A percentile compares a stretch with the other conserved stretches of the same genome.
phyloP scores from a whole-genome alignment of 2,113 vertebrate species.

The Anas platyrhynchos region DNA sequence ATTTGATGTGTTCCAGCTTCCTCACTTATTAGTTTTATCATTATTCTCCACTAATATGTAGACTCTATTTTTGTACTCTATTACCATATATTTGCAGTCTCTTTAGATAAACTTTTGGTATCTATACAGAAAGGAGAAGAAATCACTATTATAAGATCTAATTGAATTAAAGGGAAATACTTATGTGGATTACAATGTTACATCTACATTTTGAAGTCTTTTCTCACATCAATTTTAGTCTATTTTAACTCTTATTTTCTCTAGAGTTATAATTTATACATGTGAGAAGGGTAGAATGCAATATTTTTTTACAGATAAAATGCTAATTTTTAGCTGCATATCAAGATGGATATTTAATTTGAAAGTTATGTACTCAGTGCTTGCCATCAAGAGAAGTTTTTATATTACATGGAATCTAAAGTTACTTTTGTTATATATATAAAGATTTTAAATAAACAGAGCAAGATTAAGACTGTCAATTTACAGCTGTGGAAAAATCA shows the following conservation, averaged over 20 bases:
- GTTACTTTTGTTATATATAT: neutral
- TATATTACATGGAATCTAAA: neutral
- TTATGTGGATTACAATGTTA: neutral
- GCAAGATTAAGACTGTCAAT: neutral
- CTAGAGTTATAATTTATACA: neutral
- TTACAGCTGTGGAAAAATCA: neutral
- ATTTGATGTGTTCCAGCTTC: constrained; percentile 27
- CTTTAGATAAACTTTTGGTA: neutral
- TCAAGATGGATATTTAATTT: neutral
- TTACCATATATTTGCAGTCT: constrained; percentile 40
- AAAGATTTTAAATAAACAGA: neutral
- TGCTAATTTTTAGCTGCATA: neutral
- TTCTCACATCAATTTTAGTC: neutral
- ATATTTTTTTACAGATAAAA: neutral
- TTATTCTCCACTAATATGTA: neutral
- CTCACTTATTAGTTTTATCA: constrained; percentile 19
- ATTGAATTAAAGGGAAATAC: constrained; percentile 11
- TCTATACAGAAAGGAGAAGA: neutral
- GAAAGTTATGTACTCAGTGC: neutral
- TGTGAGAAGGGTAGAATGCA: neutral
- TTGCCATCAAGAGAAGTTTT: neutral
- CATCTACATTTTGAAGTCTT: neutral
- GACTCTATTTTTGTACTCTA: constrained; percentile 15
- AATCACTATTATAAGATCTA: neutral
- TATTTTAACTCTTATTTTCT: neutral